Evolutionary conservation across 2,888 invertebrate species (phyloP), one percentile per base, ranked within the genome.

Genomic region (Bombyx huttoni): DNA sequence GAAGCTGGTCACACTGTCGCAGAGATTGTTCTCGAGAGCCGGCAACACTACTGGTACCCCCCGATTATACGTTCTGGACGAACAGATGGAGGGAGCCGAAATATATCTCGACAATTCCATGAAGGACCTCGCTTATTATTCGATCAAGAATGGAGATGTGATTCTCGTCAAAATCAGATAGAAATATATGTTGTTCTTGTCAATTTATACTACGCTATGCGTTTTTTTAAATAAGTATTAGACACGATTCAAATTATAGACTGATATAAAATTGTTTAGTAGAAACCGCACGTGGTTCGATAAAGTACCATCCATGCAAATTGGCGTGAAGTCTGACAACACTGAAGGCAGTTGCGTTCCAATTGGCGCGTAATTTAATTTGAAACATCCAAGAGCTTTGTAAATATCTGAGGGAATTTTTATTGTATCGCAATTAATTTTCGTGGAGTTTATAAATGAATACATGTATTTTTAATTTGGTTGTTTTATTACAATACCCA

Each of bases 61-160:
- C 0, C 76, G 62, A 0, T 64, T 91, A 13, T 80, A 81, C 54
- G 86, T 92, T 55, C 65, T 90, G 1, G 91, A 92, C 62, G 88
- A 88, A 10, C 81, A 89, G 60, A 86, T 90, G 77, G 75, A 90
- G 7, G 91, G 92, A 13, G 91, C 94, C 9, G 92, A 94, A 70
- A 93, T 96, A 62, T 85, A 89, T 53, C 78, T 98, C 60, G 94
- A 96, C 59, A 96, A 96, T 73, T 93, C 92, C 54, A 92, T 95
- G 67, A 94, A 96, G 75, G 93, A 94, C 67, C 82, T 98, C 47
- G 91, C 92, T 50, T 96, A 92, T 75, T 98, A 93, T 80, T 96
- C 96, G 0, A 87, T 97, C 47, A 94, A 95, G 81, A 93, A 94
- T 65, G 95, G 94, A 55, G 96, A 97, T 80, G 91, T 90, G 54